Evolutionary conservation across 2,113 vertebrate species (phyloP).

Genomic region (Anser brachyrhynchus): DNA sequence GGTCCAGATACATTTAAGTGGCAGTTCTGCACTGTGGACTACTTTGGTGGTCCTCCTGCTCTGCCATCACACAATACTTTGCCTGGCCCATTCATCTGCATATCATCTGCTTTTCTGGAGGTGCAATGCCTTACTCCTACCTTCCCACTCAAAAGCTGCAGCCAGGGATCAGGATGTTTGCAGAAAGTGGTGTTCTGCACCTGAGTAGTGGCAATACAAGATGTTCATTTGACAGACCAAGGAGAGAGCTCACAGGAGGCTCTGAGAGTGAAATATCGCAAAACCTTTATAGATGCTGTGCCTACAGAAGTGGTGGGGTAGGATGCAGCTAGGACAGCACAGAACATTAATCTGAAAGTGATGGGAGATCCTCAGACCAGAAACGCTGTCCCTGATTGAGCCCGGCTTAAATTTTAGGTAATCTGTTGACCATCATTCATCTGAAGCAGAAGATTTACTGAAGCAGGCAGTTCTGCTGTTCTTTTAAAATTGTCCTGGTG

Average conservation of each 20-base stretch:
- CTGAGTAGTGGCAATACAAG: background rate
- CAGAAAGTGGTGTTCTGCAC: background rate
- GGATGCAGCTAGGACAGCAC: background rate
- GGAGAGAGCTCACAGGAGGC: background rate
- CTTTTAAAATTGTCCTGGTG: background rate
- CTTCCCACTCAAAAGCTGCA: background rate
- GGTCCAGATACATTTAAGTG: background rate
- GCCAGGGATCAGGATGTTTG: background rate
- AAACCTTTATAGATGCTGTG: background rate
- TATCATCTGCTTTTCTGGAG: background rate
- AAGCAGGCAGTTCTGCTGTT: background rate
- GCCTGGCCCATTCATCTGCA: background rate
- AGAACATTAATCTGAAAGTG: background rate
- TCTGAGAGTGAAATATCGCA: background rate
- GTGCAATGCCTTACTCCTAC: background rate
- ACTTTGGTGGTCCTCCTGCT: background rate
- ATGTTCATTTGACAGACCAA: background rate
- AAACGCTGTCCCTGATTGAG: background rate
- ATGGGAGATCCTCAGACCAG: background rate
- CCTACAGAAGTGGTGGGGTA: background rate
- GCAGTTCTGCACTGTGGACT: background rate
- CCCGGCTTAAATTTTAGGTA: background rate
- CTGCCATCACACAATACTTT: background rate
- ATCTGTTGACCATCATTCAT: background rate
- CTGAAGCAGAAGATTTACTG: background rate